Evolutionary conservation across 2,888 invertebrate genomes (phyloP), one percentile per base, ranked within the genome.

Genomic region (Xestia sexstrigata): DNA sequence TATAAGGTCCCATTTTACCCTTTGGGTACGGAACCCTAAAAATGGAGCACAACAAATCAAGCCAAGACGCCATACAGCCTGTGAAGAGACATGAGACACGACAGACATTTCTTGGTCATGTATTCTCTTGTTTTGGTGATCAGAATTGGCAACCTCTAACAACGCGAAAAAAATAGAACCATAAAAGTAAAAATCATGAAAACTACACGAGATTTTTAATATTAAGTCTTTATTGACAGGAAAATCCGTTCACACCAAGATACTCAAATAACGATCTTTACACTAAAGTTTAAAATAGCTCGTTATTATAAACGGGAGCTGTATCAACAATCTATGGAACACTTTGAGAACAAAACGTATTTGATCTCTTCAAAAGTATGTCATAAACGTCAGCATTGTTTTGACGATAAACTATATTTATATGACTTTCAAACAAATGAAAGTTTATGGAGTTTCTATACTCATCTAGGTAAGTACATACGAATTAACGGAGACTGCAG

Each of bases 331-430:
- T 81, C 47, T 74, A 52, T n/a, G 49, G 13, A 83, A 35, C 70
- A 74, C 75, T 84, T 74, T 87, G 49, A 70, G 52, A 71, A 47
- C 39, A 45, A 63, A 70, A 68, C 49, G 62, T 76, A 70, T 84
- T 81, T 85, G 85, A 87, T 85, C 87, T 82, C 62, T 70, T 49
- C 23, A 69, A 77, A 76, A 79, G 73, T 66, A 55, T 68, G 60
- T 70, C 67, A 73, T 85, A 76, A 87, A 85, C 62, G 52, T 49
- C 63, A 26, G 60, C 52, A 49, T 70, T 76, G 65, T 85, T 82
- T 65, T 70, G 65, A 20, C 67, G 17, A 81, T 81, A 71, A 85
- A 85, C 52, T 68, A 35, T 72, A 65, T 81, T 84, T 70, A 62
- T 30, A 80, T 70, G 69, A 26, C 70, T 58, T 68, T 68, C 39